These are phyloP conservation scores for Sebastes minor DNA, from an alignment of 2,797 vertebrate species.

Conservation along the genomic window DNA sequence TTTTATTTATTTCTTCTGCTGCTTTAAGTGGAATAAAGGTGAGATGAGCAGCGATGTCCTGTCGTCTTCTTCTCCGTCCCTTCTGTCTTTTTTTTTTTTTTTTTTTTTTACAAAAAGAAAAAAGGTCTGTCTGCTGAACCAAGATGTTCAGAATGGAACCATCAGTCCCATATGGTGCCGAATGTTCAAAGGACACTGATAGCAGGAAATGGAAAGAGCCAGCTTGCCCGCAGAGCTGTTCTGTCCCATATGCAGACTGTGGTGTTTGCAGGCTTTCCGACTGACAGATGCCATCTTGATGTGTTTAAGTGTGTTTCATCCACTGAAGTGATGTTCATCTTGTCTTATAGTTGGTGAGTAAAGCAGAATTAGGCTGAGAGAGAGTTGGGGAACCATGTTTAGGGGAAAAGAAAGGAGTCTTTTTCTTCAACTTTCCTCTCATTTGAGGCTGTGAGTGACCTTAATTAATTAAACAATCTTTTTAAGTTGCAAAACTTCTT, in stretches of 20 bases:
- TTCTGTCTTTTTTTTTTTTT: conserved; percentile 17
- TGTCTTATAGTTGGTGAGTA: conserved; percentile 1
- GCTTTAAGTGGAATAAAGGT: conserved; percentile 24
- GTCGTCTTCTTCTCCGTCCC: not conserved
- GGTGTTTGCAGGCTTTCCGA: conserved; percentile 41
- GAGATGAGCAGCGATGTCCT: not conserved
- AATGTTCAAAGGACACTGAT: conserved; percentile 72
- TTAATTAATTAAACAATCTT: conserved; percentile 40
- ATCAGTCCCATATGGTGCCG: conserved; percentile 72
- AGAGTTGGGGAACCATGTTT: not conserved
- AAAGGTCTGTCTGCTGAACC: conserved; percentile 32
- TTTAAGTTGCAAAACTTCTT: not conserved
- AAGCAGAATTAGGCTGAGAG: conserved; percentile 14
- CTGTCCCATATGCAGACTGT: conserved; percentile 54
- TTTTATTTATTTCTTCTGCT: conserved; percentile 9
- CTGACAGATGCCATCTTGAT: conserved; percentile 70
- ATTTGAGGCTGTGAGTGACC: not conserved
- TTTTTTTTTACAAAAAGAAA: conserved; percentile 15
- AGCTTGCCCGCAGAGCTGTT: conserved; percentile 65
- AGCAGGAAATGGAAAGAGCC: conserved; percentile 60
- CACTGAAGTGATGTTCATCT: conserved; percentile 17
- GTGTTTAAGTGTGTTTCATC: conserved; percentile 54
- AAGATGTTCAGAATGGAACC: conserved; percentile 52
- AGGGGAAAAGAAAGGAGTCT: not conserved
- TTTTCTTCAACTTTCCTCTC: not conserved